Conservation (phyloP, 2,797 vertebrate genomes). For the Dendrocincla fuliginosa region DNA sequence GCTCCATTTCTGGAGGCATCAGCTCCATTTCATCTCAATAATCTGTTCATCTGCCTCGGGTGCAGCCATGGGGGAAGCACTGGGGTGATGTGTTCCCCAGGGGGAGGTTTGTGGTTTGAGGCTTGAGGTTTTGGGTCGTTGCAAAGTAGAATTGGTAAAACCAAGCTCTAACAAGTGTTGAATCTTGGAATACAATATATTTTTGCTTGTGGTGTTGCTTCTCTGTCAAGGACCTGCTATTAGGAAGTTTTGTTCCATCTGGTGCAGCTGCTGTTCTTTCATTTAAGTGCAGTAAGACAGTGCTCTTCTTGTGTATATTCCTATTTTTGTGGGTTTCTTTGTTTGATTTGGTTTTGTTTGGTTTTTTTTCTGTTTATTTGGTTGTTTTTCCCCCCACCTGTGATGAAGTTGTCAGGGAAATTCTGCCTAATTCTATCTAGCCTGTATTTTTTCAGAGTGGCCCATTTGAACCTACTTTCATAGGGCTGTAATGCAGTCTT, state of each 20-base stretch:
- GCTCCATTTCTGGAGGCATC: fast-evolving
- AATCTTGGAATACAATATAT: background rate
- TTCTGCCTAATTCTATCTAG: background rate
- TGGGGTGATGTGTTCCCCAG: background rate
- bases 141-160: background rate
- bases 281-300: background rate
- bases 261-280: background rate
- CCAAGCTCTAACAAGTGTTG: background rate
- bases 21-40: background rate
- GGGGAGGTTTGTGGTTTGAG: background rate
- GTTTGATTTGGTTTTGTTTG: background rate
- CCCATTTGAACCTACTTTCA: background rate
- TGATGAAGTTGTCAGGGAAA: no score
- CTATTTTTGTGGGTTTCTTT: background rate
- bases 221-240: background rate
- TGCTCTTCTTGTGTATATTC: fast-evolving
- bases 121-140: background rate
- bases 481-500: background rate
- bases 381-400: fast-evolving
- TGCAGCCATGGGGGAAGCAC: fast-evolving
- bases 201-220: background rate
- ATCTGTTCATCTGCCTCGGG: fast-evolving
- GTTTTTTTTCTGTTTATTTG: background rate
- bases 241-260: background rate
- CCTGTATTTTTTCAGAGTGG: background rate